phyloP scores from a whole-genome alignment of 2,888 invertebrate species.

The Craniophora ligustri region DNA sequence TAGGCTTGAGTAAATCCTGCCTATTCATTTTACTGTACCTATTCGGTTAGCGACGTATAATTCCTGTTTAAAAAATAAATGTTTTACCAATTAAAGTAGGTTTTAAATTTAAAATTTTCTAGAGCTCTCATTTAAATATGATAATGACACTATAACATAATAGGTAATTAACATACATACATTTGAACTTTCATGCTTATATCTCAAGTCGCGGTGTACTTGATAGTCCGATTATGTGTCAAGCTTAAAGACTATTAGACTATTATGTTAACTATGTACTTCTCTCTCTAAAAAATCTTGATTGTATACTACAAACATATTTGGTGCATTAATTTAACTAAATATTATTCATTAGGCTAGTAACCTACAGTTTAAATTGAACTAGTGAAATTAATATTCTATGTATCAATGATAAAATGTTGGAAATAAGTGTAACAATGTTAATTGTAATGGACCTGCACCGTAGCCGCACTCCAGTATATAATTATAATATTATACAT shows the following conservation, averaged over 20 bases:
- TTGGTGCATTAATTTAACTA: slow-evolving; percentile 35
- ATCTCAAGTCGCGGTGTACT: background rate
- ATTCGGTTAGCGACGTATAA: too few species aligned
- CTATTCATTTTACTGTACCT: too few species aligned
- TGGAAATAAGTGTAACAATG: slow-evolving; percentile 32
- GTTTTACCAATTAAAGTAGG: too few species aligned
- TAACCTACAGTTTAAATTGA: slow-evolving; percentile 27
- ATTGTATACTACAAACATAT: slow-evolving; percentile 26
- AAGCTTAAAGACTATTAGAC: slow-evolving; percentile 17
- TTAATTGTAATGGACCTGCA: slow-evolving; percentile 12
- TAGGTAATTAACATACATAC: background rate
- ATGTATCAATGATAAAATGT: slow-evolving; percentile 41
- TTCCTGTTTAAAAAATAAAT: too few species aligned
- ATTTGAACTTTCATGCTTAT: background rate
- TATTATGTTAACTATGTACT: slow-evolving; percentile 34
- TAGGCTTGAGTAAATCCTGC: too few species aligned
- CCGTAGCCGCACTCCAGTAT: slow-evolving; percentile 24
- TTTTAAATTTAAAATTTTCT: too few species aligned
- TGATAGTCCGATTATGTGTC: slow-evolving; percentile 10
- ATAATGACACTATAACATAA: too few species aligned
- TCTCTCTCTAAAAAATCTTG: slow-evolving; percentile 31
- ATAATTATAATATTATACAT: slow-evolving; percentile 1
- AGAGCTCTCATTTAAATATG: too few species aligned
- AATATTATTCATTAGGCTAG: slow-evolving; percentile 40
- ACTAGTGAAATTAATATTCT: slow-evolving; percentile 18